phyloP scores from a whole-genome alignment of 1,140 invertebrate genomes.

The Sinonovacula constricta region DNA sequence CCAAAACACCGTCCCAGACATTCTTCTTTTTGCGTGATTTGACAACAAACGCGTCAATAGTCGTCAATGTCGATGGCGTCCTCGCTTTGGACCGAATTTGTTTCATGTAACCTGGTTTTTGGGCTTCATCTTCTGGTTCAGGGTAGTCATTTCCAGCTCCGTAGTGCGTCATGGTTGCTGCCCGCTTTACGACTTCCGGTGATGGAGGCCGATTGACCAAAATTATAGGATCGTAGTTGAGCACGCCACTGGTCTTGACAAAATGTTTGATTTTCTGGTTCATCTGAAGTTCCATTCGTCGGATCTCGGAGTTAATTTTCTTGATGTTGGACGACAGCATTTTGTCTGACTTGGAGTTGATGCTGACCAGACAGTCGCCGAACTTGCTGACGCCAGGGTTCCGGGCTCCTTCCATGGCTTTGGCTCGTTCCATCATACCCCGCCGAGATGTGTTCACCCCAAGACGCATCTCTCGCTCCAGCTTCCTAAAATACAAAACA shows the following conservation, averaged over 20 bases:
- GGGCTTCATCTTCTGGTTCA: constrained; percentile 53
- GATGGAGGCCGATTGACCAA: constrained; percentile 67
- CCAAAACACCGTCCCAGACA: constrained; percentile 65
- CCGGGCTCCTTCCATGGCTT: constrained; percentile 60
- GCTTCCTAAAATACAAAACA: constrained; percentile 37
- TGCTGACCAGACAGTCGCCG: constrained; percentile 63
- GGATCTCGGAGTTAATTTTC: constrained; percentile 61
- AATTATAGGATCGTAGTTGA: constrained; percentile 69
- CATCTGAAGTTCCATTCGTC: constrained; percentile 56
- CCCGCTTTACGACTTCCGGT: constrained; percentile 48
- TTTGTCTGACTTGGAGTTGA: constrained; percentile 64
- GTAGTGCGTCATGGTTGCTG: constrained; percentile 14
- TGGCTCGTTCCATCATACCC: constrained; percentile 57
- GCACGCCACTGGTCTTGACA: constrained; percentile 57
- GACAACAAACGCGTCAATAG: constrained; percentile 70
- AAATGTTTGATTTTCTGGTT: constrained; percentile 66
- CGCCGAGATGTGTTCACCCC: constrained; percentile 44
- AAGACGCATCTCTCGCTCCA: constrained; percentile 38
- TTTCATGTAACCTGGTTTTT: constrained; percentile 66
- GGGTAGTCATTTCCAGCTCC: constrained; percentile 13
- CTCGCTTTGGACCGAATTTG: constrained; percentile 58
- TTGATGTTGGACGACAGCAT: constrained; percentile 52
- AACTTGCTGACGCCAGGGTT: constrained; percentile 65
- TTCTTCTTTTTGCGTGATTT: constrained; percentile 66
- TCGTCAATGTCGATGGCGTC: constrained; percentile 68